Conservation (phyloP, 2,797 vertebrate species). For the Sebastes oblongus region DNA sequence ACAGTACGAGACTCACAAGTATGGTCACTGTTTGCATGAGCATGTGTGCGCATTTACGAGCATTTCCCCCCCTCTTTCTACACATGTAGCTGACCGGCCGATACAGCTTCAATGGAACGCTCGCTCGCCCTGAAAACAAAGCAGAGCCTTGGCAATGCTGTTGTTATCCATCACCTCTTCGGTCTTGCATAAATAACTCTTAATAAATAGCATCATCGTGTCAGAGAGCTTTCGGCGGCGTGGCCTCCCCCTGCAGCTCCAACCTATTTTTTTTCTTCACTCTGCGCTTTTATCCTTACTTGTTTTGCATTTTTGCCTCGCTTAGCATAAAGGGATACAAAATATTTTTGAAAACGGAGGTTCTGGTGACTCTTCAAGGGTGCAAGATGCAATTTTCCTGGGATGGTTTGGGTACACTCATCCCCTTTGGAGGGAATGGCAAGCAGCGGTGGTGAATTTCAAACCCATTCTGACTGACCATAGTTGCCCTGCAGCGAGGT, state of each 20-base stretch:
- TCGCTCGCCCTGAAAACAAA: conserved; percentile 73
- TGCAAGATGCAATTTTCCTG: conserved; percentile 40
- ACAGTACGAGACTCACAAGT: neutral
- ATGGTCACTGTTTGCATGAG: neutral
- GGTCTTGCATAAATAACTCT: conserved; percentile 80
- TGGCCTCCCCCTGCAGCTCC: conserved; percentile 61
- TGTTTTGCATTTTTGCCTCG: conserved; percentile 70
- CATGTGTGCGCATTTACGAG: neutral
- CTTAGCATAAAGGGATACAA: conserved; percentile 64
- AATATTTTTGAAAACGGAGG: conserved; percentile 48
- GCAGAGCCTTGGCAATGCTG: conserved; percentile 67
- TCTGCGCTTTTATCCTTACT: conserved; percentile 66
- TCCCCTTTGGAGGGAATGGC: conserved; percentile 13
- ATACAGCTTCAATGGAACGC: conserved; percentile 50
- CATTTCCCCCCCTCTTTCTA: neutral
- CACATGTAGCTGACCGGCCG: conserved; percentile 42
- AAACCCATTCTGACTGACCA: conserved; percentile 39
- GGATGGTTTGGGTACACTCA: conserved; percentile 31
- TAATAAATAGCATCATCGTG: conserved; percentile 78
- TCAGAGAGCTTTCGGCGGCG: conserved; percentile 72
- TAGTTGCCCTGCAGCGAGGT: conserved; percentile 47
- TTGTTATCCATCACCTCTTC: conserved; percentile 78
- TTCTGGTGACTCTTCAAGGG: conserved; percentile 55
- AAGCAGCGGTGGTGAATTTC: conserved; percentile 34
- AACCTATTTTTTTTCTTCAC: conserved; percentile 50